Base-by-base conservation (phyloP, 1,140 invertebrate species). In the Aphis craccivora region DNA sequence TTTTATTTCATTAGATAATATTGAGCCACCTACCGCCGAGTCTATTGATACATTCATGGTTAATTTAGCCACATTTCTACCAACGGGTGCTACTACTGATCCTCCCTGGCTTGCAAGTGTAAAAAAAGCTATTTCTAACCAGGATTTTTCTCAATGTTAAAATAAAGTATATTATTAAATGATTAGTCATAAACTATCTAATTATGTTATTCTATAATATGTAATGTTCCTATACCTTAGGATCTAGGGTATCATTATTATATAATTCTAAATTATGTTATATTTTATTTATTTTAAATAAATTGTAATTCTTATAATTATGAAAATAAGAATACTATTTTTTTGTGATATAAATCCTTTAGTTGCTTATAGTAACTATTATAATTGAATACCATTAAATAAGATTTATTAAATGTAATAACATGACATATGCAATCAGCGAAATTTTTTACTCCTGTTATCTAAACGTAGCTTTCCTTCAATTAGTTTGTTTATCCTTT, bases 101-200 rank as follows among this genome's bases (percentile, higher is more conserved):
- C 48, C 51, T 84, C 18, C 7, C 11, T 55, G 84, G 53, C 8
- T 84, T 53, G 48, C 45, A 55, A 55, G 20, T 86, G 23, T 93
- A 7, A 93, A 93, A 25, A 93, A 53, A 86, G 81, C 25, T 40
- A 37, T 93, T 86, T 93, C 48, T 84, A 86, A 18, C 86, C 40
- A 86, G 11, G 81, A 93, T 43, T 23, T 93, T 86, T 86, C 81
- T 53, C n/a, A n/a, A 30, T 55, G 25, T 92, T 92, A 84, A 92
- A 67, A 90, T 45, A 76, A 76, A 76, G 18, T 76, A 18, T 76
- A 67, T 30, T 11, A 67, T 9, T 14, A 89, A 53, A 11, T 20
- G 37, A 83, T 40, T 3, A 45, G 25, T 84, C 8, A 25, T 84
- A 40, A 83, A 30, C 25, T 43, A 30, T 45, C 25, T 6, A 11